A percentile compares a stretch with the other conserved stretches of the same genome.
These are phyloP conservation scores for Caligus rogercresseyi DNA, from an alignment of 1,140 invertebrate species.

Conservation along the genomic window DNA sequence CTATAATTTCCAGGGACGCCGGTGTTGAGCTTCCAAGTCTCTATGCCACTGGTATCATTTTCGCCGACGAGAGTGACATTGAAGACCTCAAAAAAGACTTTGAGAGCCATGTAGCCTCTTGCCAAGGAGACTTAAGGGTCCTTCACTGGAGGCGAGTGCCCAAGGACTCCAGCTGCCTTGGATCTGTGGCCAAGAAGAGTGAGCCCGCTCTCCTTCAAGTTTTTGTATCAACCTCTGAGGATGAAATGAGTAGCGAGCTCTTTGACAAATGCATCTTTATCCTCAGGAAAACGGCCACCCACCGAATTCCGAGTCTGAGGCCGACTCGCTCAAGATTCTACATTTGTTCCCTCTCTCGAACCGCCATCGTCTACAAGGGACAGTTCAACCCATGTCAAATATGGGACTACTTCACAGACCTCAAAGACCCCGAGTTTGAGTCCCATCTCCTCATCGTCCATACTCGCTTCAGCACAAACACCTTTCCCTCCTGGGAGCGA, in stretches of 20 bases:
- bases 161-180: slow-evolving; percentile 1
- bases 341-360: slow-evolving; percentile 79
- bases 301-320: slow-evolving; percentile 49
- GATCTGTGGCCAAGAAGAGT: slow-evolving; percentile 8
- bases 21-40: slow-evolving; percentile 31
- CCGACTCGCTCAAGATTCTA: slow-evolving; percentile 56
- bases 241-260: slow-evolving; percentile 12
- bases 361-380: slow-evolving; percentile 91
- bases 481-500: slow-evolving; percentile 95
- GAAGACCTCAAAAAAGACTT: slow-evolving; percentile 58
- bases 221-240: slow-evolving; percentile 16
- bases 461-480: slow-evolving; percentile 94
- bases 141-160: slow-evolving; percentile 11
- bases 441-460: slow-evolving; percentile 91
- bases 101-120: slow-evolving; percentile 53
- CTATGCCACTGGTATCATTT: slow-evolving; percentile 92
- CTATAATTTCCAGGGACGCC: slow-evolving; percentile 48
- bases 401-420: slow-evolving; percentile 62
- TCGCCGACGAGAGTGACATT: slow-evolving; percentile 57
- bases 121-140: slow-evolving; percentile 46
- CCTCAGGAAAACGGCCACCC: slow-evolving; percentile 76
- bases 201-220: slow-evolving; percentile 13
- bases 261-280: slow-evolving; percentile 53
- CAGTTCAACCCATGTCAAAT: slow-evolving; percentile 87
- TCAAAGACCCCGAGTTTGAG: slow-evolving; percentile 58